Percentiles rank a stretch among this genome's conserved stretches.
phyloP scores from a whole-genome alignment of 2,797 vertebrate species.

The Vespertilio murinus region DNA sequence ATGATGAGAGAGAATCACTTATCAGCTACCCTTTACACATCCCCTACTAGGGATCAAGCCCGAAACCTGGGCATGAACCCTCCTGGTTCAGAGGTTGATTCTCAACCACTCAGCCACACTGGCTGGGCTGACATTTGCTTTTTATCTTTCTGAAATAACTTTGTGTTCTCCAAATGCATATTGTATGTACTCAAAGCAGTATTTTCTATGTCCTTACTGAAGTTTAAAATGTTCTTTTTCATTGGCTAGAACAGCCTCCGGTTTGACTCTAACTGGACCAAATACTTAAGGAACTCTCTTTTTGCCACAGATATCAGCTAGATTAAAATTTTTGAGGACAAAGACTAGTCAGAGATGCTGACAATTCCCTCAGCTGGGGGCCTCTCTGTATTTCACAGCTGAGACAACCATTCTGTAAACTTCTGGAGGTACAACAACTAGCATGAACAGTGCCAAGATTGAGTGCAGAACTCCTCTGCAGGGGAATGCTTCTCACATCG shows the following conservation, averaged over 20 bases:
- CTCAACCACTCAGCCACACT: not conserved
- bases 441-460: not conserved
- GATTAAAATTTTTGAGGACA: not conserved
- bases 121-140: not conserved
- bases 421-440: not conserved
- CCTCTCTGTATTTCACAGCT: not conserved
- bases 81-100: too few relatives aligned
- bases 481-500: not conserved
- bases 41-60: too few relatives aligned
- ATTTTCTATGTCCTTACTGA: not conserved
- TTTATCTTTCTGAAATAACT: conserved; percentile 11
- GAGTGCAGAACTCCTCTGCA: not conserved
- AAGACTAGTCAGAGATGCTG: not conserved
- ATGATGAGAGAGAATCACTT: too few relatives aligned
- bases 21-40: too few relatives aligned
- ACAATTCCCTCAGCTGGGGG: not conserved
- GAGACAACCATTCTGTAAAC: not conserved
- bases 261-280: not conserved
- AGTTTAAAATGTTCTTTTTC: conserved; percentile 40
- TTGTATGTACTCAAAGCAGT: not conserved
- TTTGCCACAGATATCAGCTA: conserved; percentile 6
- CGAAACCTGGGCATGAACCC: too few relatives aligned
- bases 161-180: not conserved
- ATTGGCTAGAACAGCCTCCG: not conserved
- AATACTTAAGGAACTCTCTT: conserved; percentile 19